Conservation (phyloP, 2,797 vertebrate species). For the Ciconia nigra region DNA sequence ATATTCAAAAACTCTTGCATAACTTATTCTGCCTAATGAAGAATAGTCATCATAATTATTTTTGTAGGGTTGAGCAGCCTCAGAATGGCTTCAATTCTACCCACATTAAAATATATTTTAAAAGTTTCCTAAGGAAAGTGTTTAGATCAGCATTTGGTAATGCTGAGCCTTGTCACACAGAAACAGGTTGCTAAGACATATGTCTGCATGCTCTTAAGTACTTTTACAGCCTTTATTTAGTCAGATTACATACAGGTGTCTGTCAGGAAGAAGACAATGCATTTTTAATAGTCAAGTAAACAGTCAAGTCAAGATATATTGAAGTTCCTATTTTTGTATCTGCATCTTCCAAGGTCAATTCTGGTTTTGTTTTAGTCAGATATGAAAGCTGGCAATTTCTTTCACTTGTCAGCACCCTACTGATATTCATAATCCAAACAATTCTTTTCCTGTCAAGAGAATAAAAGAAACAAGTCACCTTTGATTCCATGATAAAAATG, state of each 20-base stretch:
- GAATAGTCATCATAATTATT: background rate
- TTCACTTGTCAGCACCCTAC: slow-evolving; percentile 66
- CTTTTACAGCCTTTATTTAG: slow-evolving; percentile 22
- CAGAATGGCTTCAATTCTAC: background rate
- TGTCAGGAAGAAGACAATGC: slow-evolving; percentile 12
- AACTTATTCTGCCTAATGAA: background rate
- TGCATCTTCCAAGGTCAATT: slow-evolving; percentile 59
- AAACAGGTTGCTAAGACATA: background rate
- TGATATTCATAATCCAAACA: slow-evolving; percentile 71
- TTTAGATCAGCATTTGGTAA: background rate
- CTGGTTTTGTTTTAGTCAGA: slow-evolving; percentile 43
- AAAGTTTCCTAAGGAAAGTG: background rate
- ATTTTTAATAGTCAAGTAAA: slow-evolving; percentile 55
- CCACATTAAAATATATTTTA: background rate
- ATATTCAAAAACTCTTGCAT: background rate
- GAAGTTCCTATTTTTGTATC: slow-evolving; percentile 40
- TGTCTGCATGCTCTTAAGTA: background rate
- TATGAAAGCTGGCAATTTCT: slow-evolving; percentile 13
- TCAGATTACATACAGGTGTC: slow-evolving; percentile 14
- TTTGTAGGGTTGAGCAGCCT: background rate
- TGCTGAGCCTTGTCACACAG: background rate
- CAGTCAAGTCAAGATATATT: background rate
- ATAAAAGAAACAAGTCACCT: slow-evolving; percentile 25
- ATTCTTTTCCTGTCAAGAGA: slow-evolving; percentile 52
- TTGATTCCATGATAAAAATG: slow-evolving; percentile 52